Conservation (phyloP, 2,888 invertebrate genomes). For the Xylota sylvarum region DNA sequence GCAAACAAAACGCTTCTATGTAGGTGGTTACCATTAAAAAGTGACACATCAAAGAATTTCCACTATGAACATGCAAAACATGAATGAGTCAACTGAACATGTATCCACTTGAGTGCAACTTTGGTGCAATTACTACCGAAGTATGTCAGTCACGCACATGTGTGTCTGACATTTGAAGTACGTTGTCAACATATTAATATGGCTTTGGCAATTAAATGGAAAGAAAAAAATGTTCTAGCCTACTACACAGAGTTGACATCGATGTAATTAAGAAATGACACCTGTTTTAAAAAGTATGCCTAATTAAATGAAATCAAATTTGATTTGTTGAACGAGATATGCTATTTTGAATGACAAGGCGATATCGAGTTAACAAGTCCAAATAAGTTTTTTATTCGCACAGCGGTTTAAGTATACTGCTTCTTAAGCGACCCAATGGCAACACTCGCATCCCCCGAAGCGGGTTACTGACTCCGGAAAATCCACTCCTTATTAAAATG, state of each 20-base stretch:
- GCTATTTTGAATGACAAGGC: too few species aligned
- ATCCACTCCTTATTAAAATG: too few species aligned
- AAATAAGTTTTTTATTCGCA: too few species aligned
- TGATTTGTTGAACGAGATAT: too few species aligned
- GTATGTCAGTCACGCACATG: conserved; percentile 39
- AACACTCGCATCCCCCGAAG: too few species aligned
- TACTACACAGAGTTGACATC: neutral
- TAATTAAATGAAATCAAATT: too few species aligned
- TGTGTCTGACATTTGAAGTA: conserved; percentile 7
- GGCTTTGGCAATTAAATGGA: neutral
- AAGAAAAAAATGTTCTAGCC: neutral
- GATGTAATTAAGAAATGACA: neutral
- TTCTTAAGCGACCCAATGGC: too few species aligned
- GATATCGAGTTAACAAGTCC: too few species aligned
- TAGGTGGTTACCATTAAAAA: conserved; percentile 1
- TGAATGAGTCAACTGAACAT: conserved; percentile 20
- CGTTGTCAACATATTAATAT: neutral
- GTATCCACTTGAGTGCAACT: conserved; percentile 29
- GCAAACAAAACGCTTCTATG: conserved; percentile 20
- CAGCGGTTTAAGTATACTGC: too few species aligned
- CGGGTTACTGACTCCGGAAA: too few species aligned
- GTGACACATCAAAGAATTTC: neutral
- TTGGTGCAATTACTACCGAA: conserved; percentile 19
- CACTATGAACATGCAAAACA: neutral
- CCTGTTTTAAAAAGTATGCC: too few species aligned